phyloP scores from a whole-genome alignment of 2,888 invertebrate genomes.

The Cantharis flavilabris region DNA sequence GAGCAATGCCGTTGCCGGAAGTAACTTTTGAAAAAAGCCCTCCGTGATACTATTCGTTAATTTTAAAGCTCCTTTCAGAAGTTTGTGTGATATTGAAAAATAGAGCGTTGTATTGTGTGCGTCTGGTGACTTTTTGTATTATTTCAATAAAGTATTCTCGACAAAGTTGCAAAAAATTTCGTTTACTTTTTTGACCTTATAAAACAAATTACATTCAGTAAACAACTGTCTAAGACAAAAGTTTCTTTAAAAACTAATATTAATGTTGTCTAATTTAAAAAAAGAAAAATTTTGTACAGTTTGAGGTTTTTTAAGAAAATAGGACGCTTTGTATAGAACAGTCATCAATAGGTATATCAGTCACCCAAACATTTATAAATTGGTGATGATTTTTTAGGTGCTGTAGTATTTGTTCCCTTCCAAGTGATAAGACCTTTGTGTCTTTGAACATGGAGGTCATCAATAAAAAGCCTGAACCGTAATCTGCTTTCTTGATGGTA shows the following conservation, averaged over 20 bases:
- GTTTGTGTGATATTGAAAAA: not conserved
- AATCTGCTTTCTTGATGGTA: constrained; percentile 53
- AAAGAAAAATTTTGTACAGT: constrained; percentile 39
- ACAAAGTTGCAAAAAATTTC: constrained; percentile 18
- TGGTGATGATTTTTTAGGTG: constrained; percentile 52
- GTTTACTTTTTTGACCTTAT: constrained; percentile 24
- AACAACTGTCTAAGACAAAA: constrained; percentile 26
- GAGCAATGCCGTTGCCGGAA: not conserved
- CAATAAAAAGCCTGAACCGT: constrained; percentile 54
- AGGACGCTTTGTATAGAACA: constrained; percentile 50
- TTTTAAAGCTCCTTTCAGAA: not conserved
- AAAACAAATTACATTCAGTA: constrained; percentile 25
- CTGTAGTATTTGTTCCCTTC: constrained; percentile 52
- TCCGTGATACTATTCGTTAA: not conserved
- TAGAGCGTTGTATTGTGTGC: not conserved
- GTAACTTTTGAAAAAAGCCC: not conserved
- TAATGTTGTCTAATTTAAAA: constrained; percentile 31
- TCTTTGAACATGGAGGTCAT: constrained; percentile 55
- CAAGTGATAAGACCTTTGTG: constrained; percentile 56
- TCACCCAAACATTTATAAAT: constrained; percentile 49
- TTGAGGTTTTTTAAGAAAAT: constrained; percentile 44
- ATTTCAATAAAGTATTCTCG: constrained; percentile 19
- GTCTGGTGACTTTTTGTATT: not conserved
- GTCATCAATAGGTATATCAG: constrained; percentile 55
- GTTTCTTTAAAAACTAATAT: constrained; percentile 27